These are phyloP conservation scores for Altica lythri DNA, from an alignment of 2,888 invertebrate species.

Conservation along the genomic window DNA sequence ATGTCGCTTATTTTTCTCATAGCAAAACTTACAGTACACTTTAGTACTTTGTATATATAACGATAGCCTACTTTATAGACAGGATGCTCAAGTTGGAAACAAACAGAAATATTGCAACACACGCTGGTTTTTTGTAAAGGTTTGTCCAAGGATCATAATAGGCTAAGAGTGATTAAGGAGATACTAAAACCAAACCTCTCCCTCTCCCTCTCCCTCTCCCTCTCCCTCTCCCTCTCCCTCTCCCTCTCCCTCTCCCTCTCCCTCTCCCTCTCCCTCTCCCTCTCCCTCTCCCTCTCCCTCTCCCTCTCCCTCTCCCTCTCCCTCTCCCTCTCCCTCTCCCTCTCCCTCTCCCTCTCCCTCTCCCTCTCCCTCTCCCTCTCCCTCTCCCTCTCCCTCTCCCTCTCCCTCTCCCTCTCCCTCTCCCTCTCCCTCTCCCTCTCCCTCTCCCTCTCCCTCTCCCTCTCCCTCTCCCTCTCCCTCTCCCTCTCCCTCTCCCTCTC, in stretches of 20 bases:
- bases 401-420: conserved; percentile 26
- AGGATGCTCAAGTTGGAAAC: too few species aligned
- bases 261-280: conserved; percentile 24
- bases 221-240: conserved; percentile 24
- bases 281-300: conserved; percentile 24
- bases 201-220: conserved; percentile 24
- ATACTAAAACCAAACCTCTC: too few species aligned
- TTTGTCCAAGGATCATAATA: too few species aligned
- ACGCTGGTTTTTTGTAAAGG: too few species aligned
- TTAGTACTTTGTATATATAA: too few species aligned
- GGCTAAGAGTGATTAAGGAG: too few species aligned
- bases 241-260: conserved; percentile 23
- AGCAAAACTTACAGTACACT: too few species aligned
- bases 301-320: conserved; percentile 23
- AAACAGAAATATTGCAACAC: too few species aligned
- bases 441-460: conserved; percentile 26
- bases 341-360: conserved; percentile 24
- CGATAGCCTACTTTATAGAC: too few species aligned
- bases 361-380: conserved; percentile 23
- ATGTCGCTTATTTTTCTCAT: not conserved
- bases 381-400: conserved; percentile 23
- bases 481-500: conserved; percentile 25
- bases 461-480: conserved; percentile 26
- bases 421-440: conserved; percentile 25
- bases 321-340: conserved; percentile 22